These are phyloP conservation scores for Agapornis roseicollis DNA, from an alignment of 2,113 vertebrate species.

Conservation along the genomic window DNA sequence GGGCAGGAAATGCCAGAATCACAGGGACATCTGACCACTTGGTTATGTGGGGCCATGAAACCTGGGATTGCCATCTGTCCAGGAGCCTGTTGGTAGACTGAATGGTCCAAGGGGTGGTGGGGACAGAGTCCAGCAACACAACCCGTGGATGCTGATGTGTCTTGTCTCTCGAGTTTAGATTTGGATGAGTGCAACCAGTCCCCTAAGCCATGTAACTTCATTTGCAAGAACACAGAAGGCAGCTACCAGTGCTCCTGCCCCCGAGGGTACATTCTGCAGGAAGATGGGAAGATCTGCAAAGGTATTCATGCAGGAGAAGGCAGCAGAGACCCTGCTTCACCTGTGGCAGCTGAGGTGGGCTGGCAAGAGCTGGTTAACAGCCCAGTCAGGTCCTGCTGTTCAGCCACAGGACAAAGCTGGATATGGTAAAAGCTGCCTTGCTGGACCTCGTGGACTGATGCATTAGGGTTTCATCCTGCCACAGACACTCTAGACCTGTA, in stretches of 20 bases:
- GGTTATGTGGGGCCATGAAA: neutral
- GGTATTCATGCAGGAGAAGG: slow-evolving; percentile 65
- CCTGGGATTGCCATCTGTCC: accelerated
- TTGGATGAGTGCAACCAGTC: slow-evolving; percentile 89
- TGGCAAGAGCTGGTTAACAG: neutral
- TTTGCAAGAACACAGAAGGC: slow-evolving; percentile 95
- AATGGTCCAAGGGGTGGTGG: neutral
- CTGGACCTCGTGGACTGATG: neutral
- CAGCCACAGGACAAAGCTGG: neutral
- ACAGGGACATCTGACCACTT: neutral
- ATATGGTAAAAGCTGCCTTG: neutral
- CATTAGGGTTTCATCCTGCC: neutral
- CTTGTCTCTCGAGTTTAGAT: slow-evolving; percentile 71
- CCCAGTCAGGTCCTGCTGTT: neutral
- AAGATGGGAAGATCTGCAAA: slow-evolving; percentile 92
- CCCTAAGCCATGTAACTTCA: slow-evolving; percentile 90
- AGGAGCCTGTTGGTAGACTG: no score
- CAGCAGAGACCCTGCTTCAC: neutral
- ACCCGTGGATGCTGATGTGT: neutral
- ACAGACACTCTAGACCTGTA: neutral
- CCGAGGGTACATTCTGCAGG: slow-evolving; percentile 88
- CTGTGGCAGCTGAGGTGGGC: neutral
- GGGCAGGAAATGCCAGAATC: neutral
- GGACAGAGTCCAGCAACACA: neutral
- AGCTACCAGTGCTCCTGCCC: slow-evolving; percentile 94